Evolutionary conservation across 2,888 invertebrate genomes (phyloP).

Genomic region (Aricia artaxerxes): DNA sequence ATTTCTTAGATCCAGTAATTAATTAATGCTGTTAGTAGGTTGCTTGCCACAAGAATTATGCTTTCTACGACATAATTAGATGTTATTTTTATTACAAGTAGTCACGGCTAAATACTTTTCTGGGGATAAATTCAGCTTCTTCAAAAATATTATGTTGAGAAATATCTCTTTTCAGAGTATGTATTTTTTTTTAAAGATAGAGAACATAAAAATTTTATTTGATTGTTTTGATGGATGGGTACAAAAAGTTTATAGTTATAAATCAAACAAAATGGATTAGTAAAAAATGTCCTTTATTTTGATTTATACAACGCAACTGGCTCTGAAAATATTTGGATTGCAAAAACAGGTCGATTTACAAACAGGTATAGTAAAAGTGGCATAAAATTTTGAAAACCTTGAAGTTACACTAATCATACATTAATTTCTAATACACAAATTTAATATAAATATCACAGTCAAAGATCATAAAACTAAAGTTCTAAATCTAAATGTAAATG

Average conservation of each 20-base stretch:
- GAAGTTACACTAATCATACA: conserved; percentile 56
- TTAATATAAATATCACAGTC: conserved; percentile 80
- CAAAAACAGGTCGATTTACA: conserved; percentile 47
- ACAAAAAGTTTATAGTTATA: not conserved
- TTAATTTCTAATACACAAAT: conserved; percentile 71
- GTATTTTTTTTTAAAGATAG: not conserved
- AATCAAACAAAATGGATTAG: conserved; percentile 53
- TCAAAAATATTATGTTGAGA: not conserved
- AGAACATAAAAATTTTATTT: too few species aligned
- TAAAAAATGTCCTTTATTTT: conserved; percentile 69
- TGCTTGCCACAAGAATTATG: not conserved
- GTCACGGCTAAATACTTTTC: not conserved
- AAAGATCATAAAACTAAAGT: conserved; percentile 75
- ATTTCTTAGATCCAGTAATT: not conserved
- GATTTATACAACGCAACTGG: conserved; percentile 61
- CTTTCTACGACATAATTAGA: not conserved
- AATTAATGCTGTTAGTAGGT: conserved; percentile 2
- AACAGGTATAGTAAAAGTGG: conserved; percentile 40
- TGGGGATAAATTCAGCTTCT: not conserved
- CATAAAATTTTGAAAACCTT: conserved; percentile 48
- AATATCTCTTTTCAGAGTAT: not conserved
- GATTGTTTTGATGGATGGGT: not conserved
- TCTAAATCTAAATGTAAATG: conserved; percentile 68
- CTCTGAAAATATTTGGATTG: conserved; percentile 67
- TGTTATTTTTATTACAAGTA: not conserved